phyloP scores from a whole-genome alignment of 2,888 invertebrate species.

The Spicauda simplicius region DNA sequence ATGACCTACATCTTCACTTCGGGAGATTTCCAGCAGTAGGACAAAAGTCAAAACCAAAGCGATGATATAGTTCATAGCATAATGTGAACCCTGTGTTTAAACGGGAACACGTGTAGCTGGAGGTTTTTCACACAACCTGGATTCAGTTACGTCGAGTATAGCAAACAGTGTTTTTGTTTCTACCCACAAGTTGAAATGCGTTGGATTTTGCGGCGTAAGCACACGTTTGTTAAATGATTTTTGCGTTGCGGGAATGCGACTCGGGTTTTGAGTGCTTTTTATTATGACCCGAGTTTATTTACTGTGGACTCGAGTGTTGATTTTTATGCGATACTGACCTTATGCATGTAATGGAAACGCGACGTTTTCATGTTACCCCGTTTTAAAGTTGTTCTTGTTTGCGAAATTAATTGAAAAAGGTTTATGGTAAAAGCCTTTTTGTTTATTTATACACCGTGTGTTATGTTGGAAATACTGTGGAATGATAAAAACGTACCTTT shows the following conservation, averaged over 20 bases:
- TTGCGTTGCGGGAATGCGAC: not conserved
- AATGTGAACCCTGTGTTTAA: not conserved
- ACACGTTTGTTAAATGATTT: not conserved
- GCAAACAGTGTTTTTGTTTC: slow-evolving; percentile 1
- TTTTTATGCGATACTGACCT: not conserved
- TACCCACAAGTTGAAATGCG: slow-evolving; percentile 1
- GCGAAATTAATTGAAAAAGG: slow-evolving; percentile 2
- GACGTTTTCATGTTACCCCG: not conserved
- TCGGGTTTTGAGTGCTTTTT: not conserved
- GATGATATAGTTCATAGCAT: not conserved
- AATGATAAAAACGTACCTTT: no score
- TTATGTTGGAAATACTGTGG: no score
- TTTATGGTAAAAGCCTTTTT: not conserved
- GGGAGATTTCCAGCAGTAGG: no score
- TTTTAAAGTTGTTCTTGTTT: not conserved
- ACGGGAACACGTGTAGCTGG: not conserved
- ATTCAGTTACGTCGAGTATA: not conserved
- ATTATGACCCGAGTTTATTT: slow-evolving; percentile 3
- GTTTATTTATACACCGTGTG: no score
- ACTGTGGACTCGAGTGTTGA: not conserved
- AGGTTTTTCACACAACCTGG: not conserved
- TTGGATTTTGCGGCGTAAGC: not conserved
- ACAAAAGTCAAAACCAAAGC: no score
- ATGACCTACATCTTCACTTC: no score
- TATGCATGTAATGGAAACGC: not conserved